These are phyloP conservation scores for Hydrotaea cyrtoneurina DNA, from an alignment of 2,888 invertebrate genomes.

Conservation along the genomic window DNA sequence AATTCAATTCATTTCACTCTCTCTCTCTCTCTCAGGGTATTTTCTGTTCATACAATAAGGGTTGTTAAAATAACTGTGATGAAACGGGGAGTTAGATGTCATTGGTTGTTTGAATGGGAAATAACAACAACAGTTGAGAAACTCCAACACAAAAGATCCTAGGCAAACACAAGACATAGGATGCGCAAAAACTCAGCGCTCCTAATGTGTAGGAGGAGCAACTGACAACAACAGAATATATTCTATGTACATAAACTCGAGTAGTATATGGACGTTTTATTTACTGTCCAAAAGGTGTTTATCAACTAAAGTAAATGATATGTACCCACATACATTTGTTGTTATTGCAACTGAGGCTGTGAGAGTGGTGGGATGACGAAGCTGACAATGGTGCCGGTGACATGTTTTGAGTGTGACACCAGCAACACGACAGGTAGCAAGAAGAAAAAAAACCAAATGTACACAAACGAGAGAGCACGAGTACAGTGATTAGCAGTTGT, in stretches of 20 bases:
- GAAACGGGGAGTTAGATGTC: conserved; percentile 61
- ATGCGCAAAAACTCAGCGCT: conserved; percentile 37
- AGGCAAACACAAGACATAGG: conserved; percentile 29
- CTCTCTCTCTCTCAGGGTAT: background rate
- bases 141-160: conserved; percentile 40
- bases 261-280: conserved; percentile 7
- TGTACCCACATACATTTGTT: background rate
- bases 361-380: conserved; percentile 36
- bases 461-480: background rate
- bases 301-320: conserved; percentile 20
- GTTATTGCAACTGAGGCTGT: conserved; percentile 36
- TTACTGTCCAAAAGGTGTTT: conserved; percentile 31
- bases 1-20: background rate
- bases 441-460: no score
- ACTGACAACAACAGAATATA: conserved; percentile 48
- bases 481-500: background rate
- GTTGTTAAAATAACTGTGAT: conserved; percentile 44
- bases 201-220: conserved; percentile 67
- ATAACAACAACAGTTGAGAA: conserved; percentile 46
- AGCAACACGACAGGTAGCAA: conserved; percentile 35
- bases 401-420: conserved; percentile 40
- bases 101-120: conserved; percentile 61
- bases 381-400: background rate
- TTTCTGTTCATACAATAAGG: conserved; percentile 41
- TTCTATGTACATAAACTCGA: background rate